Evolutionary conservation across 2,797 vertebrate species (phyloP).

Genomic region (Tympanoctomys barrerae): DNA sequence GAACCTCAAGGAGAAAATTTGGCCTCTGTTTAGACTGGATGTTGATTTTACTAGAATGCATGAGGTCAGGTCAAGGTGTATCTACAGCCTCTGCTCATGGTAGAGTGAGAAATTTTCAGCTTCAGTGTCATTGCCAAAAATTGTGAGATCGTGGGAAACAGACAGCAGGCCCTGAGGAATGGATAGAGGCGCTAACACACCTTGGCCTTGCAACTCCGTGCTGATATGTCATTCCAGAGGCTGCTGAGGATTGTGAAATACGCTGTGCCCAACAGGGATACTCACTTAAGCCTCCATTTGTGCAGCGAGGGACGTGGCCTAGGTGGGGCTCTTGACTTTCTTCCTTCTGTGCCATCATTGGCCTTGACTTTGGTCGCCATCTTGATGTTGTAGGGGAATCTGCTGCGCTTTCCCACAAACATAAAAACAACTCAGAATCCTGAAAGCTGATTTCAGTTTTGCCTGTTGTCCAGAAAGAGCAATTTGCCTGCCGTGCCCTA

Average conservation of each 20-base stretch:
- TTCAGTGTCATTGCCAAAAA: background rate
- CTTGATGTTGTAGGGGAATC: background rate
- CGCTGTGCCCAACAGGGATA: background rate
- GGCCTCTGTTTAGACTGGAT: background rate
- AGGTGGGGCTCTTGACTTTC: background rate
- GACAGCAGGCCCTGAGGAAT: background rate
- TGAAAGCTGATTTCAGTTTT: background rate
- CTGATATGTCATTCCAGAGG: background rate
- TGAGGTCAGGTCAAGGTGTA: background rate
- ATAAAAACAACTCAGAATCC: background rate
- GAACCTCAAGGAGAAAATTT: background rate
- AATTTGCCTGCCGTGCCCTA: background rate
- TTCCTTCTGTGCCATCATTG: background rate
- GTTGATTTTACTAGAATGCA: background rate
- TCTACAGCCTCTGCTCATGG: background rate
- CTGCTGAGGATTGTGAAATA: background rate
- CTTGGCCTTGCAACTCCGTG: too few species aligned
- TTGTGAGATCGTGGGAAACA: background rate
- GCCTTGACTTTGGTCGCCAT: background rate
- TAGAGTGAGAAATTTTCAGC: background rate
- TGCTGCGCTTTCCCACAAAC: background rate
- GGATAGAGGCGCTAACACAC: fast-evolving
- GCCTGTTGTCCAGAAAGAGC: background rate
- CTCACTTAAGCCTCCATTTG: fast-evolving
- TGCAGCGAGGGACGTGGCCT: background rate